phyloP scores from a whole-genome alignment of 2,888 invertebrate species.

The Eucera pruinosa region DNA sequence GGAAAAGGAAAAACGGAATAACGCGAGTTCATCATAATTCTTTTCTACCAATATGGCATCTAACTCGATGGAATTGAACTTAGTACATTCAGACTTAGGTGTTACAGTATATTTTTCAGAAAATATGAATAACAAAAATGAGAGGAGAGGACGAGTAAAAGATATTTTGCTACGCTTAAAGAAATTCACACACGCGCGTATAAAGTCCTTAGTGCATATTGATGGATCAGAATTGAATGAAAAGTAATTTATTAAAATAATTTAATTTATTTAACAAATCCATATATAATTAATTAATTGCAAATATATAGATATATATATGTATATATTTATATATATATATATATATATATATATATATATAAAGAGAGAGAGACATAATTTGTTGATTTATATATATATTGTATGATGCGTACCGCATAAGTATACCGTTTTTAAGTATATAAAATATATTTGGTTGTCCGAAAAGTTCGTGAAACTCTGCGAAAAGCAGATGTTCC shows the following conservation, averaged over 20 bases:
- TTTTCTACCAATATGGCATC: conserved; percentile 55
- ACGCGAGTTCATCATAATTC: conserved; percentile 52
- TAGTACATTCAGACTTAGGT: conserved; percentile 53
- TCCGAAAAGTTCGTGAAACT: too few species aligned
- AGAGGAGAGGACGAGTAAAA: conserved; percentile 42
- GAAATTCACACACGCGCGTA: conserved; percentile 49
- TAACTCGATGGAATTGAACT: conserved; percentile 64
- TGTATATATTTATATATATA: conserved; percentile 18
- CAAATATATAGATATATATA: conserved; percentile 39
- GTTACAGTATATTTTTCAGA: conserved; percentile 58
- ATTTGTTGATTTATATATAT: conserved; percentile 44
- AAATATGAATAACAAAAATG: conserved; percentile 35
- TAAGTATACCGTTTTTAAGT: conserved; percentile 48
- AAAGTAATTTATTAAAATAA: conserved; percentile 51
- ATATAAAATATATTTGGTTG: too few species aligned
- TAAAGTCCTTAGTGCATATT: conserved; percentile 52
- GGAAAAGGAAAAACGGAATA: too few species aligned
- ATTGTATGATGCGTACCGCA: conserved; percentile 46
- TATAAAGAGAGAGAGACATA: not conserved
- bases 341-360: conserved; percentile 32
- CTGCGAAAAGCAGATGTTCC: conserved; percentile 32
- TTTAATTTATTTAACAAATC: conserved; percentile 54
- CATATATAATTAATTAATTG: conserved; percentile 32
- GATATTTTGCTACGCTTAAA: conserved; percentile 63
- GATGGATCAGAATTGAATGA: conserved; percentile 52